phyloP scores from a whole-genome alignment of 2,888 invertebrate species.

The Boloria euphrosyne region DNA sequence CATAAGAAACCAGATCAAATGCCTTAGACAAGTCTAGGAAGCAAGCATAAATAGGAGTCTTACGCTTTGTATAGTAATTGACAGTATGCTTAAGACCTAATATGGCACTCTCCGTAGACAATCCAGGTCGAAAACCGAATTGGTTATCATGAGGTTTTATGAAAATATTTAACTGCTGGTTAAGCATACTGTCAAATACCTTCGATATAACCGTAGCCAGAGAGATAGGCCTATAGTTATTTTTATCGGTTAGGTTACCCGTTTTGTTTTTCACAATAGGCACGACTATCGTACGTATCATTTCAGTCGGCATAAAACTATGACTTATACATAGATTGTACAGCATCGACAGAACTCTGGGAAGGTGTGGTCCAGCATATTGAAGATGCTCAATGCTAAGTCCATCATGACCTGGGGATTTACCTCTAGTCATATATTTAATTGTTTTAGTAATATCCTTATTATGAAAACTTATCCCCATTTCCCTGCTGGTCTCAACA shows the following conservation, averaged over 20 bases:
- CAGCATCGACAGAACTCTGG: too few relatives aligned
- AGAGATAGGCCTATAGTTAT: constrained; percentile 22
- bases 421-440: not conserved
- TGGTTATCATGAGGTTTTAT: not conserved
- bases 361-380: too few relatives aligned
- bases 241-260: not conserved
- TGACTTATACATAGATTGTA: too few relatives aligned
- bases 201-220: constrained; percentile 21
- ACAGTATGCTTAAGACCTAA: constrained; percentile 16
- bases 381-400: constrained; percentile 2
- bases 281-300: too few relatives aligned
- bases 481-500: constrained; percentile 8
- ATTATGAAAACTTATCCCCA: not conserved
- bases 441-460: constrained; percentile 1
- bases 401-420: constrained; percentile 3
- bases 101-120: constrained; percentile 21
- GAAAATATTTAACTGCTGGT: constrained; percentile 3
- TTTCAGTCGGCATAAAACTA: too few relatives aligned
- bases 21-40: constrained; percentile 26
- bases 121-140: not conserved
- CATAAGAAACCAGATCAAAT: constrained; percentile 19
- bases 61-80: constrained; percentile 12
- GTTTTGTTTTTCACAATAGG: too few relatives aligned
- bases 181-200: constrained; percentile 25
- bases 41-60: constrained; percentile 22